Percentiles rank a stretch among this genome's conserved stretches.
phyloP scores from a whole-genome alignment of 2,113 vertebrate genomes.

The Chauna torquata region DNA sequence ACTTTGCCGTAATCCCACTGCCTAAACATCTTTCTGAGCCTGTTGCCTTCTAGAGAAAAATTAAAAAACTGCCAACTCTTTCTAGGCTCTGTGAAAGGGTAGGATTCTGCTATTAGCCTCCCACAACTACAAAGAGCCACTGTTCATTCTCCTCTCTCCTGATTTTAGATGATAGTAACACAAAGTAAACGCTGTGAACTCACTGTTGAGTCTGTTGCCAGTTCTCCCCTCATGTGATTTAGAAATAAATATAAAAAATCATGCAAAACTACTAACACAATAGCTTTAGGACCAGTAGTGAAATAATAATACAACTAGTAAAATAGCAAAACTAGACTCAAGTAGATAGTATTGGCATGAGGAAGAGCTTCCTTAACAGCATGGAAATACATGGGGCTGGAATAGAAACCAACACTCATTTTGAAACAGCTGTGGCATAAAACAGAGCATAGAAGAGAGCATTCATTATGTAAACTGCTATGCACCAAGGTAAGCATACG shows the following conservation, averaged over 20 bases:
- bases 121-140: not conserved
- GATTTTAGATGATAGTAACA: not conserved
- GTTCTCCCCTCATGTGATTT: not conserved
- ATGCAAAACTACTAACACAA: rapidly evolving
- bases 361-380: not conserved
- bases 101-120: not conserved
- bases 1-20: not conserved
- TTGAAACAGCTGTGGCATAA: not conserved
- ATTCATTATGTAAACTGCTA: not conserved
- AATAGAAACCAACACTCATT: not conserved
- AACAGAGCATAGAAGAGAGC: not conserved
- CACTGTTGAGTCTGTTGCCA: not conserved
- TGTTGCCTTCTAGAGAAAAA: not conserved
- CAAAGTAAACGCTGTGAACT: not conserved
- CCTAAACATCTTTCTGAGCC: not conserved
- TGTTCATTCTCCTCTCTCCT: not conserved
- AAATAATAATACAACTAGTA: not conserved
- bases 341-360: not conserved
- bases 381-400: not conserved
- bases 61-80: not conserved
- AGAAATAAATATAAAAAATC: not conserved
- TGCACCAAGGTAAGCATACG: not conserved
- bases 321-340: not conserved
- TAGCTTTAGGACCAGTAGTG: not conserved
- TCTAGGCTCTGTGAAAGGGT: not conserved